phyloP scores from a whole-genome alignment of 2,888 invertebrate species.

The Eupithecia vulgata region DNA sequence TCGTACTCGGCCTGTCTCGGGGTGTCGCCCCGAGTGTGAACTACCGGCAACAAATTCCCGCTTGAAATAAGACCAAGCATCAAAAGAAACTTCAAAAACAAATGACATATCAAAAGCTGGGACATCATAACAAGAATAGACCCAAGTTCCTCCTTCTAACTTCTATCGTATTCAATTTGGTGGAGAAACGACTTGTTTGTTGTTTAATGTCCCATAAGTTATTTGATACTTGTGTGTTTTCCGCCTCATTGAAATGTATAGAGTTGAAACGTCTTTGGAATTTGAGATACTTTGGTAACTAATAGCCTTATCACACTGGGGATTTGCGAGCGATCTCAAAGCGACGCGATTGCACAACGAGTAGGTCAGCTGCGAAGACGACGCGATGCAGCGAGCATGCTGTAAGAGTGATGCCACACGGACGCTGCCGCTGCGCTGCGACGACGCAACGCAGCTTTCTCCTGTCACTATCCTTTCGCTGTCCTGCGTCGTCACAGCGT shows the following conservation, averaged over 20 bases:
- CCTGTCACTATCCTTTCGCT: too few relatives aligned
- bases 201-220: not conserved
- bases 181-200: constrained; percentile 1
- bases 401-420: too few relatives aligned
- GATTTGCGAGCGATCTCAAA: too few relatives aligned
- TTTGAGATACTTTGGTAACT: not conserved
- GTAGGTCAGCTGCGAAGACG: too few relatives aligned
- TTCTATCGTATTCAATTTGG: constrained; percentile 5
- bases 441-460: too few relatives aligned
- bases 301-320: not conserved
- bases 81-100: not conserved
- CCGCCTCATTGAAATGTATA: constrained; percentile 1
- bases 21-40: not conserved
- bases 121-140: not conserved
- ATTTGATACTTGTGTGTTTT: constrained; percentile 5
- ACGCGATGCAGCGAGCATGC: too few relatives aligned
- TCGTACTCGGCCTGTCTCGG: not conserved
- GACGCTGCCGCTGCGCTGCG: too few relatives aligned
- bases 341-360: too few relatives aligned
- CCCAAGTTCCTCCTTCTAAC: not conserved
- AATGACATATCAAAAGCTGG: not conserved
- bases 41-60: not conserved
- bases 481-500: too few relatives aligned
- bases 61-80: not conserved
- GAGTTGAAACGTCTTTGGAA: not conserved